Evolutionary conservation across 2,113 vertebrate genomes (phyloP).

Genomic region (Nesoenas mayeri): DNA sequence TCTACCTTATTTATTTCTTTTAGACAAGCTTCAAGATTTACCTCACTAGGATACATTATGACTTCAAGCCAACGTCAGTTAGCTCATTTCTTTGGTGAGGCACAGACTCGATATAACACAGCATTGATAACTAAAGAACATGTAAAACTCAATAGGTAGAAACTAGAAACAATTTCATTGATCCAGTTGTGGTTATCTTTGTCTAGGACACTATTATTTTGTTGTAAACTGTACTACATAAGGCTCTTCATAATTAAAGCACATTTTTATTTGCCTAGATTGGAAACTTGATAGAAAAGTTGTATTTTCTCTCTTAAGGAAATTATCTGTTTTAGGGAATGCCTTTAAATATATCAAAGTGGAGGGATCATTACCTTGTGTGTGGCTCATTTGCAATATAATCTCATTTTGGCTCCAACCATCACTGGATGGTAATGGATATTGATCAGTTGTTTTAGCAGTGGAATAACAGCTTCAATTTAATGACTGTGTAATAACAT

Average conservation of each 20-base stretch:
- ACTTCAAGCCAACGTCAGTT: neutral
- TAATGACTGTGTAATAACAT: slow-evolving; percentile 68
- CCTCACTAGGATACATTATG: neutral
- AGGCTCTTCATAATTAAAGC: neutral
- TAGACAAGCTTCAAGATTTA: neutral
- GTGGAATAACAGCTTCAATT: slow-evolving; percentile 60
- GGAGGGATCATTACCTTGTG: slow-evolving; percentile 65
- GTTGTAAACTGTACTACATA: neutral
- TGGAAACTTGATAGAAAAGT: slow-evolving; percentile 19
- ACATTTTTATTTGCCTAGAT: slow-evolving; percentile 22
- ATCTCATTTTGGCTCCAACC: slow-evolving; percentile 64
- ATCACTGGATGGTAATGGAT: slow-evolving; percentile 69
- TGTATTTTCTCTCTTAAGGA: slow-evolving; percentile 21
- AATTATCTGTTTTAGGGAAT: slow-evolving; percentile 61
- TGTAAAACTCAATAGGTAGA: neutral
- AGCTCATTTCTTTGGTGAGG: neutral
- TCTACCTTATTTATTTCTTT: neutral
- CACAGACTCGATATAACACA: neutral
- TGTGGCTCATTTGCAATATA: slow-evolving; percentile 68
- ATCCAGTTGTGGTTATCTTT: neutral
- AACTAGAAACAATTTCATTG: neutral
- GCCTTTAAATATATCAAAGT: slow-evolving; percentile 59
- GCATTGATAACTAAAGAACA: neutral
- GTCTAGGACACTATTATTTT: neutral
- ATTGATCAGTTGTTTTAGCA: slow-evolving; percentile 73